These are phyloP conservation scores for Pachymerium ferrugineum DNA, from an alignment of 2,888 invertebrate genomes.

Conservation along the genomic window DNA sequence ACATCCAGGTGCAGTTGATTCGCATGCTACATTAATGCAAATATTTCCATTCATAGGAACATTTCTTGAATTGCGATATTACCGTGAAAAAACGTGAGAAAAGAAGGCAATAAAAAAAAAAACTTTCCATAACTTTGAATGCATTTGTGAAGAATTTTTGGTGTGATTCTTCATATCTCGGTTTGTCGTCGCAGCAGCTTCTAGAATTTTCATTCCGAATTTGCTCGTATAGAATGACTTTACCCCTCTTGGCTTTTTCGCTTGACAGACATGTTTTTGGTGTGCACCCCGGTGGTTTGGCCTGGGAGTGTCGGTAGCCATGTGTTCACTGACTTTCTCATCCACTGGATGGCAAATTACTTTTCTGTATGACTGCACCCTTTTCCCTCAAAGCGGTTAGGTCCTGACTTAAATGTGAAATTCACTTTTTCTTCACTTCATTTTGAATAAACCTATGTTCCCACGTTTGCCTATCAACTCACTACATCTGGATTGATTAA, in stretches of 20 bases:
- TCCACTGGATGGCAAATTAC: constrained; percentile 14
- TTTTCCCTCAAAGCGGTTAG: constrained; percentile 6
- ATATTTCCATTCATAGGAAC: no score
- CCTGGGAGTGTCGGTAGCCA: constrained; percentile 8
- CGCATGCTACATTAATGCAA: no score
- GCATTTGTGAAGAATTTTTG: background rate
- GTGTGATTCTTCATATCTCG: background rate
- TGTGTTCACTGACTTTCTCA: constrained; percentile 11
- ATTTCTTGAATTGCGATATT: no score
- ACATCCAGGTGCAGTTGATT: no score
- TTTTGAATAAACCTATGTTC: background rate
- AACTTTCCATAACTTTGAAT: background rate
- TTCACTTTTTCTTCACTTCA: background rate
- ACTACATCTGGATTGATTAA: no score
- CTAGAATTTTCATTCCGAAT: background rate
- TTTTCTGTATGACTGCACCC: background rate
- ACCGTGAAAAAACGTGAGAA: no score
- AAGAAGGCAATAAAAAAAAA: no score
- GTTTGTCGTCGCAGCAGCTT: background rate
- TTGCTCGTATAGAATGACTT: background rate
- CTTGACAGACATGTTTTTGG: background rate
- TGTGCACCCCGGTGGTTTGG: background rate
- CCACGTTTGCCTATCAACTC: no score
- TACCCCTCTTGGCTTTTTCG: background rate
- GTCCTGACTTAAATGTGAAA: background rate